Percentiles rank a stretch among this genome's conserved stretches.
Conservation (phyloP, 2,113 vertebrate genomes). For the Dipodomys spectabilis region DNA sequence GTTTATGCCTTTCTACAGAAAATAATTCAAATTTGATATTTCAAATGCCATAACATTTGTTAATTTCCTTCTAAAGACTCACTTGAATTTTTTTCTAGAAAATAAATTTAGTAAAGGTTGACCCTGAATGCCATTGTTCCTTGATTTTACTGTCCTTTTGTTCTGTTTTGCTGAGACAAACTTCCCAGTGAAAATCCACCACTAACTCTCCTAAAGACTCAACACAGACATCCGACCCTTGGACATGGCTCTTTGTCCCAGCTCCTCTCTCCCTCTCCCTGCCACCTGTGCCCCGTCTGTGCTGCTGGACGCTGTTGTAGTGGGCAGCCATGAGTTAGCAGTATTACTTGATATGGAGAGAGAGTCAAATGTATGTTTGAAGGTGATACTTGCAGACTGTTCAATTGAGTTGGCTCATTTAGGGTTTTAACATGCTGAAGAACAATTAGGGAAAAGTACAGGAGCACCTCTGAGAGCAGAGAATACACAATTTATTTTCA, state of each 20-base stretch:
- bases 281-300: neutral
- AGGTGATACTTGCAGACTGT: conserved; percentile 21
- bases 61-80: conserved; percentile 33
- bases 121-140: neutral
- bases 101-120: neutral
- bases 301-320: conserved; percentile 28
- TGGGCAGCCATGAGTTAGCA: conserved; percentile 28
- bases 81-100: neutral
- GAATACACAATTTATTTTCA: conserved; percentile 36
- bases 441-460: conserved; percentile 46
- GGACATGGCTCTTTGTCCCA: neutral
- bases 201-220: neutral
- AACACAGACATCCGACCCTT: neutral
- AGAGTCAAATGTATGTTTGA: neutral
- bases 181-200: neutral
- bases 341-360: conserved; percentile 45
- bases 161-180: neutral
- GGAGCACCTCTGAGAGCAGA: neutral
- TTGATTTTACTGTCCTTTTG: neutral
- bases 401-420: conserved; percentile 51
- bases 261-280: neutral
- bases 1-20: conserved; percentile 24
- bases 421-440: conserved; percentile 31
- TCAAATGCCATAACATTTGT: conserved; percentile 31
- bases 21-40: conserved; percentile 52